Base-by-base conservation (phyloP, 2,888 invertebrate species). In the Sepioteuthis lessoniana region DNA sequence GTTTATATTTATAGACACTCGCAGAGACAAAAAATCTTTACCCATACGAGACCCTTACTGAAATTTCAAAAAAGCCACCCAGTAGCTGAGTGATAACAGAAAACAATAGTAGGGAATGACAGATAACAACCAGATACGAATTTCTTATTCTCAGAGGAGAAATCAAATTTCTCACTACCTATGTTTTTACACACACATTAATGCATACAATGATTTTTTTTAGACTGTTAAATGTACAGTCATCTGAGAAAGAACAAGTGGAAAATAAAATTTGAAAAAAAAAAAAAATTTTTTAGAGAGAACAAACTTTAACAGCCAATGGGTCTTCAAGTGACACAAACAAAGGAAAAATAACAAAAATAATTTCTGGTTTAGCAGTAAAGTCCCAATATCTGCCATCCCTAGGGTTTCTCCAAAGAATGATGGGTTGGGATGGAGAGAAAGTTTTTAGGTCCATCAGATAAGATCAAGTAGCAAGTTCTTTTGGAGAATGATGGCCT, bases 51-150 rank as follows among this genome's bases (percentile, higher is more conserved):
- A 76, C 55, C 7, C n/a, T n/a, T n/a, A 76, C 76, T 76, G 35
- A n/a, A 76, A 76, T 76, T 76, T 76, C 76, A 76, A 76, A 35
- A 76, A 76, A 47, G 92, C 92, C 92, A 92, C 92, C 92, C 92
- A 92, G 92, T 47, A 92, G 47, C 46, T 28, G 7, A 42, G 92
- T 92, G 92, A 46, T 92, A 92, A 92, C 47, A 47, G 92, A 47
- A 92, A 92, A 92, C 92, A 92, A 92, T 92, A 38, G 92, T 25
- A 10, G n/a, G n/a, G n/a, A 76, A 76, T 76, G 76, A 76, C n/a
- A 76, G 76, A 76, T 76, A 76, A 76, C 76, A 35, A 13, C 76
- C 76, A 76, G 76, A 76, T 76, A 76, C n/a, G 10, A n/a, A n/a
- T n/a, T 76, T 16, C n/a, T 16, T 76, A 76, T 76, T 76, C 76